These are phyloP conservation scores for Patella pellucida DNA, from an alignment of 2,888 invertebrate genomes.

Conservation along the genomic window DNA sequence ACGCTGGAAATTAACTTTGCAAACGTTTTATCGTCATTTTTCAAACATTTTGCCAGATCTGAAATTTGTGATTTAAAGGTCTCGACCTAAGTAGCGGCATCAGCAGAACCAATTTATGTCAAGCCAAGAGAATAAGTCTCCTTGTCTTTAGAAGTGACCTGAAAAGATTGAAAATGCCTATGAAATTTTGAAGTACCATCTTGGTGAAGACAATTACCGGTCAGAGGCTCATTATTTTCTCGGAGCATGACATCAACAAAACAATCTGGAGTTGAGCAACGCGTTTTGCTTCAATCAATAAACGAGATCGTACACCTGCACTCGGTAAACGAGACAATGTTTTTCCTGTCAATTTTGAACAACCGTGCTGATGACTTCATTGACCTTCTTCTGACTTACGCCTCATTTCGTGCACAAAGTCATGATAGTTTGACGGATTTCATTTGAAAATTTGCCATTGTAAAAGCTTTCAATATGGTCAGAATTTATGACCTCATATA, in stretches of 20 bases:
- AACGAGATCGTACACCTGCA: not conserved
- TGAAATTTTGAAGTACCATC: not conserved
- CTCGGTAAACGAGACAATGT: not conserved
- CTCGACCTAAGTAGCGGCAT: not conserved
- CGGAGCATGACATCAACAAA: not conserved
- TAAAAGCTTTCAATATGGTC: not conserved
- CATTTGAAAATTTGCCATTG: not conserved
- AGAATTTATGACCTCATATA: too few relatives aligned
- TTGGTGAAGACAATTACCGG: not conserved
- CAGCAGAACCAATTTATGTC: not conserved
- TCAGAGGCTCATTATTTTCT: not conserved
- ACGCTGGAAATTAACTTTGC: not conserved
- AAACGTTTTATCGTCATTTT: not conserved
- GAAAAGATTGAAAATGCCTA: not conserved
- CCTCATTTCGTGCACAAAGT: not conserved
- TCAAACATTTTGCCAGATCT: not conserved
- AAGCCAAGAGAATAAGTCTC: not conserved
- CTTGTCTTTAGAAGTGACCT: not conserved
- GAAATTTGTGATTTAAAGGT: not conserved
- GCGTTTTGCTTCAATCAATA: not conserved
- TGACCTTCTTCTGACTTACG: not conserved
- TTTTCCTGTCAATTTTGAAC: not conserved
- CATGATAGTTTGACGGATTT: not conserved
- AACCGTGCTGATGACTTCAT: not conserved
- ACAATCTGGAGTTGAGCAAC: not conserved